A percentile compares a stretch with the other conserved stretches of the same genome.
Evolutionary conservation across 2,888 invertebrate species (phyloP).

Genomic region (Andrena flavipes): DNA sequence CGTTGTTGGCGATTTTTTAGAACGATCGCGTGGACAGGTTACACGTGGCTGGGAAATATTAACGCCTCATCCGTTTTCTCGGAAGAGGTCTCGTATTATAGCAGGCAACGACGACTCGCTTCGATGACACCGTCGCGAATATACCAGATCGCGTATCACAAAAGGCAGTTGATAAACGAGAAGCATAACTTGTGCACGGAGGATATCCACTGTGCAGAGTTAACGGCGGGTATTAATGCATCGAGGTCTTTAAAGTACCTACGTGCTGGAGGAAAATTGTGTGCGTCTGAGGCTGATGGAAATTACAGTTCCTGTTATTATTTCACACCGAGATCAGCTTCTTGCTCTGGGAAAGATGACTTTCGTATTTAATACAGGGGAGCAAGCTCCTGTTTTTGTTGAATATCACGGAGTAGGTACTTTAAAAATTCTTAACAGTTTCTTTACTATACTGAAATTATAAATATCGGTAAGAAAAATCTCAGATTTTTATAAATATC

Average conservation of each 20-base stretch:
- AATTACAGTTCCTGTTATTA: no score
- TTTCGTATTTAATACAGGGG: no score
- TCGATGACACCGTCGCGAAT: conserved; percentile 63
- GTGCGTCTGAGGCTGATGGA: no score
- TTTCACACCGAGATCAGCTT: no score
- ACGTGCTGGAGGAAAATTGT: background rate
- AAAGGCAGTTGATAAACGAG: conserved; percentile 65
- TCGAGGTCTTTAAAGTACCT: background rate
- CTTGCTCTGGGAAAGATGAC: no score
- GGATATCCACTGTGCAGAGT: conserved; percentile 31
- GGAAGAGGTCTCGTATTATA: conserved; percentile 78
- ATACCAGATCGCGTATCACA: conserved; percentile 66
- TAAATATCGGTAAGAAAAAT: no score
- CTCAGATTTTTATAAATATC: no score
- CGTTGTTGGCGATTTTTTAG: conserved; percentile 45
- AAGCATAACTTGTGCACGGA: conserved; percentile 50
- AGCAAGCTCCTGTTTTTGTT: no score
- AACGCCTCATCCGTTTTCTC: conserved; percentile 77
- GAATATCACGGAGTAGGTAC: no score
- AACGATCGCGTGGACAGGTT: conserved; percentile 46
- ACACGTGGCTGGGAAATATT: conserved; percentile 63
- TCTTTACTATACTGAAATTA: no score
- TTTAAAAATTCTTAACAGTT: no score
- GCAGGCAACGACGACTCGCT: conserved; percentile 69
- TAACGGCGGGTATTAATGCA: conserved; percentile 26